These are phyloP conservation scores for Lordiphosa clarofinis DNA, from an alignment of 1,140 invertebrate genomes.

Conservation along the genomic window DNA sequence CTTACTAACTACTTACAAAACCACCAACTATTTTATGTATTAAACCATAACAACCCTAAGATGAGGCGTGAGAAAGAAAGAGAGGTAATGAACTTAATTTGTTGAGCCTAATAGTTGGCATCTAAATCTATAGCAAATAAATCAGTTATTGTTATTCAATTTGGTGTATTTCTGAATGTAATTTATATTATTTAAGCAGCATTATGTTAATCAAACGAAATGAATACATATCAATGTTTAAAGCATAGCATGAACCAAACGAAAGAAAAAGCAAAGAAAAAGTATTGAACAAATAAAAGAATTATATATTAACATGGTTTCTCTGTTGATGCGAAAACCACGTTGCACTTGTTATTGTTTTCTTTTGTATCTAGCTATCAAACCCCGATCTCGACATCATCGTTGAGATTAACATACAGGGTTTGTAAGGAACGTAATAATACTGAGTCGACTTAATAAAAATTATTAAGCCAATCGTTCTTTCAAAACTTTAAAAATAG, in stretches of 20 bases:
- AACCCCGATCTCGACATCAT: too few relatives aligned
- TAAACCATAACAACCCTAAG: conserved; percentile 15
- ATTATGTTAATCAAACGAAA: conserved; percentile 57
- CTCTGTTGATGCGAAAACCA: conserved; percentile 53
- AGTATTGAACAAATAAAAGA: conserved; percentile 74
- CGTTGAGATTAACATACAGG: too few relatives aligned
- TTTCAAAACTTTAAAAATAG: too few relatives aligned
- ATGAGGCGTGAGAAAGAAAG: conserved; percentile 13
- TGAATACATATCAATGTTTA: conserved; percentile 77
- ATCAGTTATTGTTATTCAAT: conserved; percentile 50
- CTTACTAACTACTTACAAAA: conserved; percentile 34
- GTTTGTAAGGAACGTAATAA: too few relatives aligned
- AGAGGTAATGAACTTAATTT: conserved; percentile 4
- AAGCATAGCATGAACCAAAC: conserved; percentile 48
- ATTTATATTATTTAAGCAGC: conserved; percentile 43
- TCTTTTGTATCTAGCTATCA: not conserved
- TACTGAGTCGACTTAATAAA: too few relatives aligned
- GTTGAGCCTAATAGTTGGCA: conserved; percentile 35
- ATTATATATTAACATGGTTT: conserved; percentile 71
- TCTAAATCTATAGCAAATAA: conserved; percentile 16
- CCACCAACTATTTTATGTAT: conserved; percentile 55
- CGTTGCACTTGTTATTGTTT: conserved; percentile 42
- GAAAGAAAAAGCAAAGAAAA: conserved; percentile 28
- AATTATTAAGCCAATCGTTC: too few relatives aligned
- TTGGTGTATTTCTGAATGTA: conserved; percentile 20